These are phyloP conservation scores for Umimayanthus chanpuru DNA, from an alignment of 92 coral and sea anemone species.

Conservation along the genomic window DNA sequence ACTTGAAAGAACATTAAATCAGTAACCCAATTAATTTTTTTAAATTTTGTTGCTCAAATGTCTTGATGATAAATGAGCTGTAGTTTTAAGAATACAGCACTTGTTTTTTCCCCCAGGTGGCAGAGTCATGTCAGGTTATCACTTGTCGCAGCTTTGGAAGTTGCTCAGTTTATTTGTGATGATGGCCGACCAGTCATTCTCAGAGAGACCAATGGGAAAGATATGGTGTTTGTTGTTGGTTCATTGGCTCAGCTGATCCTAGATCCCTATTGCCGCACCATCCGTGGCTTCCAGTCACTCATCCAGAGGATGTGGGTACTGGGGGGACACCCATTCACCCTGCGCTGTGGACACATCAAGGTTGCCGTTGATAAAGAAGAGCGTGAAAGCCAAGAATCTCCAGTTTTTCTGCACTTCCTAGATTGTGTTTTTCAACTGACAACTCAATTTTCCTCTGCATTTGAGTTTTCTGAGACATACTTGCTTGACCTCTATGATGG, in stretches of 20 bases:
- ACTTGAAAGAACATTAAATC: neutral
- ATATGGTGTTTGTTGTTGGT: conserved; percentile 81
- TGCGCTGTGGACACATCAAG: conserved; percentile 83
- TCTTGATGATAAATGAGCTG: neutral
- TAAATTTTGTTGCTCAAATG: neutral
- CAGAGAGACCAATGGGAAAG: conserved; percentile 85
- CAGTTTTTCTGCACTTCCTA: conserved; percentile 92
- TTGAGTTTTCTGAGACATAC: conserved; percentile 97
- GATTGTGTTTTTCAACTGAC: conserved; percentile 95
- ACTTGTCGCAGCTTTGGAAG: conserved; percentile 80
- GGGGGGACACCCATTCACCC: conserved; percentile 94
- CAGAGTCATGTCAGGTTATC: conserved; percentile 66
- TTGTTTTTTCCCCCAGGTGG: conserved; percentile 64
- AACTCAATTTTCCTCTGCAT: conserved; percentile 90
- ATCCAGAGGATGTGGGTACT: conserved; percentile 98
- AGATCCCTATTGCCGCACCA: conserved; percentile 89
- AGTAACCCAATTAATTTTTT: neutral
- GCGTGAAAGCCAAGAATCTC: conserved; percentile 79
- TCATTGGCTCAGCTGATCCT: conserved; percentile 87
- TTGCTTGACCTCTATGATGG: conserved; percentile 84
- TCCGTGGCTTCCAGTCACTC: conserved; percentile 92
- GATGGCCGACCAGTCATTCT: conserved; percentile 89
- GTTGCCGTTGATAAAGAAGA: conserved; percentile 65
- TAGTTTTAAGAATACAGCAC: neutral
- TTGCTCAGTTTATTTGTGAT: conserved; percentile 67